A percentile compares a stretch with the other conserved stretches of the same genome.
Evolutionary conservation across 2,797 vertebrate species (phyloP).

Genomic region (Acanthis flammea): DNA sequence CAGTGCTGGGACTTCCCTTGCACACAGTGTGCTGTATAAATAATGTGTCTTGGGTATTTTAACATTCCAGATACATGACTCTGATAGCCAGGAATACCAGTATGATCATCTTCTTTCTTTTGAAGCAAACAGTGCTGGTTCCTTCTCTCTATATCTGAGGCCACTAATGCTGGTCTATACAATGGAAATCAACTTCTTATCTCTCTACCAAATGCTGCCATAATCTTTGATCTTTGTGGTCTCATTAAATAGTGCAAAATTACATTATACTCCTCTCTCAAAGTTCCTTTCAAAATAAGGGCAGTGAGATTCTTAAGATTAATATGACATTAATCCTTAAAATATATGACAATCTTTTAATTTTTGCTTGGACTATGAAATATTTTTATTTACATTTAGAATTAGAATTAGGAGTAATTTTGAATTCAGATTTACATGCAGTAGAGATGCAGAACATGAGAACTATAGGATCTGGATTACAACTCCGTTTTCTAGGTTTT

Average conservation of each 20-base stretch:
- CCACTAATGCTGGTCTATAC: background rate
- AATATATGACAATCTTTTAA: background rate
- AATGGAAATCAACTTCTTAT: background rate
- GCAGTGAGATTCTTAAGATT: background rate
- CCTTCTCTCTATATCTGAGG: background rate
- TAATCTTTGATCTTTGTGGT: background rate
- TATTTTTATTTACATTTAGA: background rate
- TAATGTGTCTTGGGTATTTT: background rate
- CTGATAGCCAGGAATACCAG: background rate
- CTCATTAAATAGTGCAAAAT: background rate
- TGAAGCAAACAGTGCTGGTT: background rate
- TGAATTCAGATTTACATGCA: background rate
- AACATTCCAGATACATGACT: background rate
- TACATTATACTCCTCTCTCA: background rate
- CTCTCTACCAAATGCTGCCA: background rate
- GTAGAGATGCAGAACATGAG: background rate
- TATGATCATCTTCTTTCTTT: background rate
- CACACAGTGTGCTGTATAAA: background rate
- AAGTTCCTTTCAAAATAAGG: background rate
- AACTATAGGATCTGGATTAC: background rate
- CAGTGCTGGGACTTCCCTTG: background rate
- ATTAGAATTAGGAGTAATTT: background rate
- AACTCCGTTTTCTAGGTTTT: background rate
- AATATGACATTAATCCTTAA: background rate
- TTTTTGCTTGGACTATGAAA: background rate